Conservation (phyloP, 2,797 vertebrate genomes). For the Xyrichtys novacula region DNA sequence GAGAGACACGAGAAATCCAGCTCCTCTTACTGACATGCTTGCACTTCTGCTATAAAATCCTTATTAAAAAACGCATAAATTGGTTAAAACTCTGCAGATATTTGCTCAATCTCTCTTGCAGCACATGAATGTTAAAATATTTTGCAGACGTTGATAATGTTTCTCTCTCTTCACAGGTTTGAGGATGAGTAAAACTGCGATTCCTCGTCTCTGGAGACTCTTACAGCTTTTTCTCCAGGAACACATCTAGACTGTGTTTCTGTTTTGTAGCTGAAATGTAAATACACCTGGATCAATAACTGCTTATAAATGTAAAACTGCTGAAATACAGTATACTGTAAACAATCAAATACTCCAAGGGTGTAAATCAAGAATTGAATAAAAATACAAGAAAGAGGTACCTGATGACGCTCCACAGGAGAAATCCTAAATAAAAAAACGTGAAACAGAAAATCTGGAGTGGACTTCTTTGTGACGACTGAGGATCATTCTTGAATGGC, state of each 20-base stretch:
- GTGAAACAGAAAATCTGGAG: background rate
- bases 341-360: background rate
- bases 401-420: background rate
- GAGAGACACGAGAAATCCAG: background rate
- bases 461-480: background rate
- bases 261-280: constrained; percentile 42
- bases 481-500: background rate
- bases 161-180: constrained; percentile 54
- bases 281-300: background rate
- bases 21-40: background rate
- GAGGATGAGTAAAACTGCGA: constrained; percentile 62
- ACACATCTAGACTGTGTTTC: constrained; percentile 38
- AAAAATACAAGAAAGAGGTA: background rate
- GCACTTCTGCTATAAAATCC: too few relatives aligned
- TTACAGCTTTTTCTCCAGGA: constrained; percentile 20
- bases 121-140: background rate
- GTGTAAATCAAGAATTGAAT: constrained; percentile 26
- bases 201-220: background rate
- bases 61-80: background rate
- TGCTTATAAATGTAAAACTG: constrained; percentile 25
- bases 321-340: too few relatives aligned
- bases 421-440: background rate
- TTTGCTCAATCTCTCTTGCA: background rate
- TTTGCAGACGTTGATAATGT: background rate
- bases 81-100: too few relatives aligned